phyloP scores from a whole-genome alignment of 2,888 invertebrate genomes.

The Dynastes tityus region DNA sequence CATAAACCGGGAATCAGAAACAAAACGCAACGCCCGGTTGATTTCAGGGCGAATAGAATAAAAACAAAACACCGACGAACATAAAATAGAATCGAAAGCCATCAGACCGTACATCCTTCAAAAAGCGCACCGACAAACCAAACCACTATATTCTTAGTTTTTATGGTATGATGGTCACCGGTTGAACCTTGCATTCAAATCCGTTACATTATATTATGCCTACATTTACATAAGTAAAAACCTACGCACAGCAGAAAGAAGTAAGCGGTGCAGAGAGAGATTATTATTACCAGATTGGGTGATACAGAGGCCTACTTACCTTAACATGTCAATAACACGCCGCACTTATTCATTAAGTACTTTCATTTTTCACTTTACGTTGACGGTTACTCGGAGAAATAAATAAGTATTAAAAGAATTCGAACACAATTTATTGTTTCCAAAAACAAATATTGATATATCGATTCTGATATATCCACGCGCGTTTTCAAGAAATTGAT shows the following conservation, averaged over 20 bases:
- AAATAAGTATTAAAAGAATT: not conserved
- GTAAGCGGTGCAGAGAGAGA: not conserved
- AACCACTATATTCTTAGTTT: constrained; percentile 26
- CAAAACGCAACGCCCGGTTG: constrained; percentile 34
- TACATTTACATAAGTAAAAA: constrained; percentile 29
- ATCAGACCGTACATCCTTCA: constrained; percentile 47
- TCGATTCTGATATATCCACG: not conserved
- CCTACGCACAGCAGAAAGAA: constrained; percentile 28
- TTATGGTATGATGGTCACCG: constrained; percentile 25
- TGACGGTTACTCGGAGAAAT: constrained; percentile 25
- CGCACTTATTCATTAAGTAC: constrained; percentile 35
- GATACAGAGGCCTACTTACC: constrained; percentile 23
- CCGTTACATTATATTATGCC: constrained; percentile 29
- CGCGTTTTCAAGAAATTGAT: not conserved
- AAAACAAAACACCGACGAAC: constrained; percentile 36
- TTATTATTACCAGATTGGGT: constrained; percentile 13
- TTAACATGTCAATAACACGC: constrained; percentile 42
- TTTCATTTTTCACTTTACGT: constrained; percentile 38
- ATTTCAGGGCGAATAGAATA: constrained; percentile 26
- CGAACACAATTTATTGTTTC: not conserved
- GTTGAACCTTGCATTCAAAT: constrained; percentile 43
- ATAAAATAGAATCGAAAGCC: constrained; percentile 33
- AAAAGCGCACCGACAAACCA: constrained; percentile 25
- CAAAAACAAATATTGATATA: not conserved
- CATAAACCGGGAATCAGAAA: constrained; percentile 34